Evolutionary conservation across 1,140 invertebrate species (phyloP).

Genomic region (Hormaphis cornu): DNA sequence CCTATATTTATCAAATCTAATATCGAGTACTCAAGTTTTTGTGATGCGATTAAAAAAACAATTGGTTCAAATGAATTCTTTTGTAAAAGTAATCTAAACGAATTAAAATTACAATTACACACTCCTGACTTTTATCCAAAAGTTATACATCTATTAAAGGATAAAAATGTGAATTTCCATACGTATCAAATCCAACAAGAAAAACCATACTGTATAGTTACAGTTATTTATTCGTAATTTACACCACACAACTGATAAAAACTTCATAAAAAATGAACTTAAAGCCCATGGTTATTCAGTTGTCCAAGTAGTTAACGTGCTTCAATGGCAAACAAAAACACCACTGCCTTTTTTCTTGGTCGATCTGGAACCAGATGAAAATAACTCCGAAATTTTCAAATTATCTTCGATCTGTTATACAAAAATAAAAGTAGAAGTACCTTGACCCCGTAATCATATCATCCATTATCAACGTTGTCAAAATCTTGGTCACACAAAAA

Average conservation of each 20-base stretch:
- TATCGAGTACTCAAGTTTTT: not conserved
- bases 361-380: not conserved
- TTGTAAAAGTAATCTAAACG: not conserved
- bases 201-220: not conserved
- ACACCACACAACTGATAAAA: not conserved
- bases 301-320: not conserved
- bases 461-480: slow-evolving; percentile 41
- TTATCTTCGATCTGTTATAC: not conserved
- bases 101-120: not conserved
- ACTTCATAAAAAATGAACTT: not conserved
- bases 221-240: not conserved
- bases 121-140: not conserved
- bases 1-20: not conserved
- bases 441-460: not conserved
- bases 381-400: slow-evolving; percentile 11
- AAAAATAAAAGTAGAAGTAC: not conserved
- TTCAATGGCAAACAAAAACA: not conserved
- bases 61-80: not conserved
- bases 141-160: not conserved
- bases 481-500: slow-evolving; percentile 41
- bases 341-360: not conserved
- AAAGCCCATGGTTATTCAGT: not conserved
- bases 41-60: not conserved
- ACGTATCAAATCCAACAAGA: not conserved
- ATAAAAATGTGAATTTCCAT: not conserved